Evolutionary conservation across 1,140 invertebrate genomes (phyloP).

Genomic region (Nasonia giraulti): DNA sequence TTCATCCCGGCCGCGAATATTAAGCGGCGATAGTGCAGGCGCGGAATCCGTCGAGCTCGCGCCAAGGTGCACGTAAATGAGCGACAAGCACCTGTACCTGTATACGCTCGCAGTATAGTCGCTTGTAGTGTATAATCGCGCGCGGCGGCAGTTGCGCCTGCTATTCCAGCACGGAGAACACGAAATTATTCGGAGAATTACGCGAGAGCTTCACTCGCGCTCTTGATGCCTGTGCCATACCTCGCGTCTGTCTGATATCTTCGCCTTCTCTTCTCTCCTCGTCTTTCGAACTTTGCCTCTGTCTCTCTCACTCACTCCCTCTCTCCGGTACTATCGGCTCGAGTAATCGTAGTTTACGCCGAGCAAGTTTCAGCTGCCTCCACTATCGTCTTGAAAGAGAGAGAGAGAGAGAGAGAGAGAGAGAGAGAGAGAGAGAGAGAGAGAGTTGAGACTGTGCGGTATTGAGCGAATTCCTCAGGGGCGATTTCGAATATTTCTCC

Average conservation of each 20-base stretch:
- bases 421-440: constrained; percentile 6
- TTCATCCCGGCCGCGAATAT: neutral
- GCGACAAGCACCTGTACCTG: neutral
- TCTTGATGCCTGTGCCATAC: constrained; percentile 19
- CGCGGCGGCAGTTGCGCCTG: neutral
- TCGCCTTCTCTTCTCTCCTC: neutral
- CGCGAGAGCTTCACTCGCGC: neutral
- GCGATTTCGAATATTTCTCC: no score
- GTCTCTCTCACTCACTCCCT: neutral
- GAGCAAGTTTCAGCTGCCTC: constrained; percentile 12
- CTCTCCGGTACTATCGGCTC: neutral
- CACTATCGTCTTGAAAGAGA: neutral
- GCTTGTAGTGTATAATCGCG: neutral
- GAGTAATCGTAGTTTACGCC: constrained; percentile 18
- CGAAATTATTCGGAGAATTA: constrained; percentile 36
- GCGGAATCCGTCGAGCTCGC: neutral
- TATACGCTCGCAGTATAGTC: neutral
- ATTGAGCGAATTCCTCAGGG: no score
- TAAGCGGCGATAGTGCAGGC: neutral
- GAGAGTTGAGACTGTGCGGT: no score
- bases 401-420: neutral
- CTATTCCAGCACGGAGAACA: constrained; percentile 9
- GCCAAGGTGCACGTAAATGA: neutral
- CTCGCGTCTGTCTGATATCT: constrained; percentile 33
- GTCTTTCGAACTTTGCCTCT: neutral